Base-by-base conservation (phyloP, 2,888 invertebrate species). In the Calameuta filiformis region DNA sequence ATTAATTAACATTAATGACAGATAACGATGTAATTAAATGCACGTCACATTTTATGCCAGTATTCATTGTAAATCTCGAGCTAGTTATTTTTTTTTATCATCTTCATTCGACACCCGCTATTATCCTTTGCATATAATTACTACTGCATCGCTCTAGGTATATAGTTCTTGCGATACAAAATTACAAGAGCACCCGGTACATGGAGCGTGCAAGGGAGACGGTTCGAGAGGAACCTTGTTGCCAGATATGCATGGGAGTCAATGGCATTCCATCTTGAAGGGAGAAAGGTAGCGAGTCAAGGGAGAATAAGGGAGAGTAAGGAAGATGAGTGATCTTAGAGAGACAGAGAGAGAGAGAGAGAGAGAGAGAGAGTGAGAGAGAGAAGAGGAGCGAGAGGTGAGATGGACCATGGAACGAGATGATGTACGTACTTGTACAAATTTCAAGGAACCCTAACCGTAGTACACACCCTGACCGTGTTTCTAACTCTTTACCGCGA, bases 211-310 rank as follows among this genome's bases (percentile, higher is more conserved):
- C 79, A 74, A 40, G 79, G 79, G 80, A 81, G 80, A 80, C 81
- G 82, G 79, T 82, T 76, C 73, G 81, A 79, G 79, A 80, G 82
- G 85, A 84, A 85, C 85, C 86, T 87, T 85, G 88, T 86, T 87
- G 87, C 87, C 86, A 87, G 87, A 88, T 87, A 88, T 86, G 86
- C 86, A 84, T 83, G 86, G 83, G 83, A 88, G 87, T 88, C 88
- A 89, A 87, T 88, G 88, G 88, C 89, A 88, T 89, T 88, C 86
- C 87, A 83, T 84, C 85, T 83, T 84, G 82, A 82, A 81, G 77
- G 77, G 82, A 78, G 79, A 76, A 76, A 76, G 40, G 15, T 15
- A 40, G 40, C 15, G 40, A 40, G 40, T 73, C 33, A 40, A 15
- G 40, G 15, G 40, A 40, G 40, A 40, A 15, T 15, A 15, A 40